Evolutionary conservation across 2,797 vertebrate genomes (phyloP).

Genomic region (Ambastaia sidthimunki): DNA sequence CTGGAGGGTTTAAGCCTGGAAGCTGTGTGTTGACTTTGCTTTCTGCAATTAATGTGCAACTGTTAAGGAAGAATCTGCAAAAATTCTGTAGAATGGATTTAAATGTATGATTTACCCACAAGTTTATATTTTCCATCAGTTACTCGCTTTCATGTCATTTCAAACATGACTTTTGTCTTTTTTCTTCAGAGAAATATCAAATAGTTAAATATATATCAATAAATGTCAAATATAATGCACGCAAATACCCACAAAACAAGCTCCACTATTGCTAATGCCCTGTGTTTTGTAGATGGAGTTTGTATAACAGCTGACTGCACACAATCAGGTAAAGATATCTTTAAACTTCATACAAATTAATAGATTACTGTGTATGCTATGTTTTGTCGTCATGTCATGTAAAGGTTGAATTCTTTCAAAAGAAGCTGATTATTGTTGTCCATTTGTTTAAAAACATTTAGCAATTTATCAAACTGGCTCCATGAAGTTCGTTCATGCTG

Average conservation of each 20-base stretch:
- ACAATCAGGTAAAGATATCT: slow-evolving; percentile 86
- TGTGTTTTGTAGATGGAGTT: slow-evolving; percentile 81
- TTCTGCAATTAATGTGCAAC: background rate
- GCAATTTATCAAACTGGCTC: background rate
- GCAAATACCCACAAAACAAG: background rate
- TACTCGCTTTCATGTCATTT: no score
- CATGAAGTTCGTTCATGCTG: background rate
- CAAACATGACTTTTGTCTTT: no score
- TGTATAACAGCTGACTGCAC: slow-evolving; percentile 93
- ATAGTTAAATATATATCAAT: no score
- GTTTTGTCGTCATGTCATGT: no score
- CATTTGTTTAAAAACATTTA: no score
- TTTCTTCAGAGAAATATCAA: no score
- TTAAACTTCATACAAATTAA: background rate
- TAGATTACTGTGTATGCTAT: background rate
- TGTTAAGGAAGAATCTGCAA: background rate
- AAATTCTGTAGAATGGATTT: no score
- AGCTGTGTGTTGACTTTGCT: background rate
- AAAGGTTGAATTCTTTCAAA: background rate
- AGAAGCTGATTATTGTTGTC: background rate
- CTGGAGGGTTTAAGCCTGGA: background rate
- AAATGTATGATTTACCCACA: no score
- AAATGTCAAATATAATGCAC: no score
- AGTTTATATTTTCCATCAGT: no score
- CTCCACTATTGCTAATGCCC: background rate